Conservation (phyloP, 2,888 invertebrate genomes). For the Clunio marinus region DNA sequence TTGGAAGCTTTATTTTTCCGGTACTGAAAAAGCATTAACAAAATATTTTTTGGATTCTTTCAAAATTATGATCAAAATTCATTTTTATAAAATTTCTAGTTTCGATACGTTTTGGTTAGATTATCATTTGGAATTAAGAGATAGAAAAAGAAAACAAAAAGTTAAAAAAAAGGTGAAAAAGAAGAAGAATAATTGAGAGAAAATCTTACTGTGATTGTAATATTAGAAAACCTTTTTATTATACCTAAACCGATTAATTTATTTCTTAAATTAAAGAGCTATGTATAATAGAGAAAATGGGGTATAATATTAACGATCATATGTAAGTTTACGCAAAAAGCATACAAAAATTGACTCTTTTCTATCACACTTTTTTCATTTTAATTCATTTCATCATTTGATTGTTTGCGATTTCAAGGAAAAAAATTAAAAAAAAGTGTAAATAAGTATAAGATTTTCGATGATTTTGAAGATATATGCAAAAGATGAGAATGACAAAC, state of each 20-base stretch:
- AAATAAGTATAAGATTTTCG: no score
- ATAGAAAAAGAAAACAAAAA: neutral
- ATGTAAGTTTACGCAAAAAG: neutral
- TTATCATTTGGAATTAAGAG: slow-evolving; percentile 14
- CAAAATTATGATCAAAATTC: slow-evolving; percentile 15
- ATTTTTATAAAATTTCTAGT: slow-evolving; percentile 20
- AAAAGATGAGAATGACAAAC: slow-evolving; percentile 4
- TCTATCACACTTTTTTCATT: neutral
- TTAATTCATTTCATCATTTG: neutral
- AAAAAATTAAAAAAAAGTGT: neutral
- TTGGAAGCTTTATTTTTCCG: neutral
- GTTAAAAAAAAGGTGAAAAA: no score
- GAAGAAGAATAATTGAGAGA: slow-evolving; percentile 3
- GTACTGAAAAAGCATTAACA: neutral
- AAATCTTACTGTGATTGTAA: slow-evolving; percentile 31
- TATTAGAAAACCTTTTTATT: slow-evolving; percentile 27
- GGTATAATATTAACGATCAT: slow-evolving; percentile 23
- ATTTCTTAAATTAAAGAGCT: slow-evolving; percentile 24
- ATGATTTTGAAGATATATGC: no score
- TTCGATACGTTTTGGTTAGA: neutral
- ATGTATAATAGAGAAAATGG: slow-evolving; percentile 21
- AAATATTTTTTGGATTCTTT: neutral
- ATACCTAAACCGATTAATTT: slow-evolving; percentile 16
- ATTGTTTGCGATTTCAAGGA: neutral
- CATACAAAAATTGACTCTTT: slow-evolving; percentile 8